These are phyloP conservation scores for Chaitophorus viminalis DNA, from an alignment of 2,888 invertebrate species.

Conservation along the genomic window DNA sequence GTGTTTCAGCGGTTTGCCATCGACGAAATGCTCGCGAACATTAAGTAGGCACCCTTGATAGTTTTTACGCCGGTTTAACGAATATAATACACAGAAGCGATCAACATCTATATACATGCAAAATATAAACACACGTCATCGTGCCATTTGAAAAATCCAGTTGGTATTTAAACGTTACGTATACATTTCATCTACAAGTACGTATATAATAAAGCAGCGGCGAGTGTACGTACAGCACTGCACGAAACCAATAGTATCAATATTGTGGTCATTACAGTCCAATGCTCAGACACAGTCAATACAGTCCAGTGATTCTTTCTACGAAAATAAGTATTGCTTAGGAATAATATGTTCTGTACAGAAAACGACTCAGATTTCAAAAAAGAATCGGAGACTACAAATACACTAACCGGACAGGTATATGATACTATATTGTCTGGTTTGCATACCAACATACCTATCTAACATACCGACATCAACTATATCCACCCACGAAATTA, in stretches of 20 bases:
- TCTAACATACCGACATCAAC: background rate
- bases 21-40: background rate
- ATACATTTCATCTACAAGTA: background rate
- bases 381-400: slow-evolving; percentile 8
- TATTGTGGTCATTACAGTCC: background rate
- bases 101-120: background rate
- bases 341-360: background rate
- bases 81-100: background rate
- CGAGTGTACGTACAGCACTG: background rate
- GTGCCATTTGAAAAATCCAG: background rate
- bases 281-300: background rate
- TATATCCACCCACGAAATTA: slow-evolving; percentile 31
- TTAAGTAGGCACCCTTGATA: background rate
- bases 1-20: background rate
- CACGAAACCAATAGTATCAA: background rate
- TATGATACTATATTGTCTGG: background rate
- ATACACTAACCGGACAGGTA: background rate
- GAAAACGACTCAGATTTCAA: background rate
- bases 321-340: background rate
- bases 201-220: background rate
- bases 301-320: background rate
- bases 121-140: too few relatives aligned
- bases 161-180: background rate
- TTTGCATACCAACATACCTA: slow-evolving; percentile 4
- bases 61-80: background rate